Base-by-base conservation (phyloP, 1,140 invertebrate genomes). In the Macrobrachium rosenbergii region DNA sequence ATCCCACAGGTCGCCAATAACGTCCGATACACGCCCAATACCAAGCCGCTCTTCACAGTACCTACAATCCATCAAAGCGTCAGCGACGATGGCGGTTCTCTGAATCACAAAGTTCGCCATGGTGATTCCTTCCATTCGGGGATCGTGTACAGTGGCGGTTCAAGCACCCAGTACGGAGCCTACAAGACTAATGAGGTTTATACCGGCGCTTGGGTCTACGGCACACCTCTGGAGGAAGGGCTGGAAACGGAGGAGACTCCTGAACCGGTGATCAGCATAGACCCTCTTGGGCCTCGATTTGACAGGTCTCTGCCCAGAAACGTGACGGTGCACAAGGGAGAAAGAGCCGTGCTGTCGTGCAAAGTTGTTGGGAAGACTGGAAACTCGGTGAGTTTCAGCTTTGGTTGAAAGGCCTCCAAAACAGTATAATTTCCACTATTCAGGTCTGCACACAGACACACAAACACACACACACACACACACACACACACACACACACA, bases 291-390 rank as follows among this genome's bases (percentile, higher is more conserved):
- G 28, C 85, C 85, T 17, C 59, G 85, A 21, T 87, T 87, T 67
- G 85, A 87, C 58, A 58, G 85, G 58, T 72, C 69, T 6, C 85
- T 87, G 12, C 67, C 85, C 0, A 73, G 85, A 64, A 76, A 82
- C n/a, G 78, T 87, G 64, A 87, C 59, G 19, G 85, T 87, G 23
- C 85, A 87, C 67, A 72, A 52, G 78, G 85, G 85, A 58, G 81
- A 75, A 64, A 75, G 52, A 43, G 85, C 85, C 2, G 85, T 81
- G 77, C 78, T 87, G 21, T 28, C 85, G 16, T 87, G 85, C 37
- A 73, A 79, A 21, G 85, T 87, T 59, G 19, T 87, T 11, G 63
- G 81, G 21, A 81, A 60, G 12, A 21, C 52, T 17, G 79, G 81
- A 23, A 87, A 81, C n/a, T 58, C 78, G 69, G 85, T 87, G 45